A percentile compares a stretch with the other conserved stretches of the same genome.
Evolutionary conservation across 2,888 invertebrate species (phyloP).

Genomic region (Sicus ferrugineus): DNA sequence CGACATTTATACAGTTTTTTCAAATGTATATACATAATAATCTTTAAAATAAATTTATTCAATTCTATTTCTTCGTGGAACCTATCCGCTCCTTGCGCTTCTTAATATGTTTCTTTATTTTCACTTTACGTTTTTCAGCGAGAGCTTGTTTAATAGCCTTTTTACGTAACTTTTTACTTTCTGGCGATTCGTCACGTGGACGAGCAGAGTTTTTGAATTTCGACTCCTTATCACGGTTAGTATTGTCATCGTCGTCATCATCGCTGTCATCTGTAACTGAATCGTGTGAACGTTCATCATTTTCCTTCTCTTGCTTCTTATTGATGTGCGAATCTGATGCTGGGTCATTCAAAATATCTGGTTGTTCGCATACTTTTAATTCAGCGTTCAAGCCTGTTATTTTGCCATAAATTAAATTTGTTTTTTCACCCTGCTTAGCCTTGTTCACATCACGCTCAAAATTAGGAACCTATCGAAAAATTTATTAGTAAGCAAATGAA

Average conservation of each 20-base stretch:
- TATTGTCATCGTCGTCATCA: slow-evolving; percentile 40
- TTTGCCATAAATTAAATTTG: slow-evolving; percentile 84
- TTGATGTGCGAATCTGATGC: neutral
- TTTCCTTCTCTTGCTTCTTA: slow-evolving; percentile 38
- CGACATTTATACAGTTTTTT: slow-evolving; percentile 3
- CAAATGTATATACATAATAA: neutral
- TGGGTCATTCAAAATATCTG: slow-evolving; percentile 67
- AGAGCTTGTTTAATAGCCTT: slow-evolving; percentile 87
- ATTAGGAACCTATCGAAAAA: slow-evolving; percentile 74
- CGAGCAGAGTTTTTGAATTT: slow-evolving; percentile 73
- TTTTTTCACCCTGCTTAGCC: slow-evolving; percentile 76
- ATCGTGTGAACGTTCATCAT: slow-evolving; percentile 44
- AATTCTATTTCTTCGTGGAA: slow-evolving; percentile 58
- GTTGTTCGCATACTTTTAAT: slow-evolving; percentile 76
- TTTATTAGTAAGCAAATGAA: too few relatives aligned
- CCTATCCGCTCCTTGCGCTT: slow-evolving; percentile 80
- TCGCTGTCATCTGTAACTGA: slow-evolving; percentile 29
- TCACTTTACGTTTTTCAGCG: slow-evolving; percentile 86
- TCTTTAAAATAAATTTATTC: neutral
- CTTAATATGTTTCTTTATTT: slow-evolving; percentile 93
- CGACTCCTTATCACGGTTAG: slow-evolving; percentile 58
- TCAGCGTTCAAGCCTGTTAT: slow-evolving; percentile 84
- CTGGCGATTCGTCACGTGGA: slow-evolving; percentile 81
- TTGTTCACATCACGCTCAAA: slow-evolving; percentile 85
- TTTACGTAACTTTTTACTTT: slow-evolving; percentile 85